Conservation (phyloP, 2,797 vertebrate species). For the Momotus momota region DNA sequence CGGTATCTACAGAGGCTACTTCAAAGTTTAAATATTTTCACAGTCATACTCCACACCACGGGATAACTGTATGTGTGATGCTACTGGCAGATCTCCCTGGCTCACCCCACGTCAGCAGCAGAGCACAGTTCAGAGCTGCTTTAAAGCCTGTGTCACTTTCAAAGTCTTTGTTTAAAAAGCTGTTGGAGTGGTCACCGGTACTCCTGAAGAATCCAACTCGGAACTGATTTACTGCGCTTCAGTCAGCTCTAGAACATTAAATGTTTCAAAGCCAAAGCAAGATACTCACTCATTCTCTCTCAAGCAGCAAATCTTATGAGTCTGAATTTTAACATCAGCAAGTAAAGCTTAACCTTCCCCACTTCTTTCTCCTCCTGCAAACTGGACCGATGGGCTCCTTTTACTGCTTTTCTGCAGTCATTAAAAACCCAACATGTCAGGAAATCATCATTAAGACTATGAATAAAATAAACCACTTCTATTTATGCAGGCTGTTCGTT, state of each 20-base stretch:
- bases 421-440: not conserved
- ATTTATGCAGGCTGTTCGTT: not conserved
- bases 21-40: slow-evolving; percentile 51
- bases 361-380: not conserved
- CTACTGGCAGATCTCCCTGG: slow-evolving; percentile 19
- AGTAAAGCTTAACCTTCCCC: not conserved
- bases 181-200: not conserved
- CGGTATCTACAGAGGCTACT: slow-evolving; percentile 51
- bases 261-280: not conserved
- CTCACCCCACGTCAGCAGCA: not conserved
- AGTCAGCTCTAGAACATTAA: not conserved
- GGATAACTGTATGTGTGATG: not conserved
- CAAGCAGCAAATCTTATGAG: not conserved
- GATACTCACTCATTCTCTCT: not conserved
- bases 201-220: not conserved
- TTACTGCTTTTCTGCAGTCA: not conserved
- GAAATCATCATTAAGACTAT: not conserved
- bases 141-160: not conserved
- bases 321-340: not conserved
- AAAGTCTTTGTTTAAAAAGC: slow-evolving; percentile 7
- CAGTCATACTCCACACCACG: slow-evolving; percentile 31
- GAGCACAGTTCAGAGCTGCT: slow-evolving; percentile 2
- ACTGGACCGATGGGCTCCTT: not conserved
- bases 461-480: not conserved
- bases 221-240: not conserved